Percentiles rank a stretch among this genome's conserved stretches.
Evolutionary conservation across 2,113 vertebrate genomes (phyloP).

Genomic region (Etheostoma cragini): DNA sequence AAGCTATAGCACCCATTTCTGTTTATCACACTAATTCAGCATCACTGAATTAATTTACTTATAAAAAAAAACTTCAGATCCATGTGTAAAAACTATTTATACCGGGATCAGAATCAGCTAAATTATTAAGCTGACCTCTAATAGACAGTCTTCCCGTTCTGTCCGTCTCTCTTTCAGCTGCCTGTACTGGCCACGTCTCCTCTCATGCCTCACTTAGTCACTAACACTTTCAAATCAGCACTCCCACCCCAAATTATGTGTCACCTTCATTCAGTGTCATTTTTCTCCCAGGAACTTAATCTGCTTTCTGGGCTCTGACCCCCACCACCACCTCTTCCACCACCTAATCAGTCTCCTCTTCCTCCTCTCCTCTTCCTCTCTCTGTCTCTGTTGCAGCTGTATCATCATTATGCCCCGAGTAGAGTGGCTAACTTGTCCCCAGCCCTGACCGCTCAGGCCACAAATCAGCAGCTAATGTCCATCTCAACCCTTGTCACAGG

Average conservation of each 20-base stretch:
- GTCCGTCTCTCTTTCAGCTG: conserved; percentile 32
- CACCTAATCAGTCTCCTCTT: conserved; percentile 54
- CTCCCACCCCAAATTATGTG: conserved; percentile 79
- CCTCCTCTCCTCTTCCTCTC: conserved; percentile 26
- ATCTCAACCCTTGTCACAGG: conserved; percentile 75
- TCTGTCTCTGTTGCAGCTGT: conserved; percentile 57
- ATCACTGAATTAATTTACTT: conserved; percentile 13
- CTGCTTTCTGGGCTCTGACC: conserved; percentile 66
- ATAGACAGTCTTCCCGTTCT: conserved; percentile 42
- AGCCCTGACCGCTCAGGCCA: conserved; percentile 74
- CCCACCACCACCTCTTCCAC: conserved; percentile 29
- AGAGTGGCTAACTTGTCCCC: conserved; percentile 68
- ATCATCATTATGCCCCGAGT: conserved; percentile 75
- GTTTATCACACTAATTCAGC: conserved; percentile 5
- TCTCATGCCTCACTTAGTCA: conserved; percentile 79
- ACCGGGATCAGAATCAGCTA: neutral
- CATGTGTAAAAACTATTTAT: conserved; percentile 1
- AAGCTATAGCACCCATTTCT: neutral
- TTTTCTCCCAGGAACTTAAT: conserved; percentile 72
- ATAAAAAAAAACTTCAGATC: neutral
- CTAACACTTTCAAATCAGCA: conserved; percentile 77
- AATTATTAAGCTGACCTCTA: conserved; percentile 50
- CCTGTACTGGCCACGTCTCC: conserved; percentile 61
- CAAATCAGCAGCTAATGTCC: conserved; percentile 82
- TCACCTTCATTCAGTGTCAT: conserved; percentile 75